These are phyloP conservation scores for Hipparchia sbordonii DNA, from an alignment of 2,888 invertebrate genomes.

Conservation along the genomic window DNA sequence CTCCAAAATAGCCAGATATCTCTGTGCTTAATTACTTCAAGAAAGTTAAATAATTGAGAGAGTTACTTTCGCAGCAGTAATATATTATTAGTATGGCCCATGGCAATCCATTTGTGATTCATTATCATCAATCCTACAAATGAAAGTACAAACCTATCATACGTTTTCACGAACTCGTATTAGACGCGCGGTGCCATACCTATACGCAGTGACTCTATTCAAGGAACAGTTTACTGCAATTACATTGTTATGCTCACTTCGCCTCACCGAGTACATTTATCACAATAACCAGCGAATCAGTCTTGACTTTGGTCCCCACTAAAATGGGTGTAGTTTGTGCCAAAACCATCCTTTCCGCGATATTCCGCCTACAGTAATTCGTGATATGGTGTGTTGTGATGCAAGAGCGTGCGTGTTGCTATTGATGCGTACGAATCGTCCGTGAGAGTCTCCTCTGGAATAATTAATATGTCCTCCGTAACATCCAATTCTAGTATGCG, in stretches of 20 bases:
- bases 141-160: not conserved
- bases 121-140: not conserved
- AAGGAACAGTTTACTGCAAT: conserved; percentile 79
- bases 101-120: too few relatives aligned
- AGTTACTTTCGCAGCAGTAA: too few relatives aligned
- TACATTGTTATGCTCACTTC: conserved; percentile 80
- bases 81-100: too few relatives aligned
- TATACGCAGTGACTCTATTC: conserved; percentile 66
- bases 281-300: conserved; percentile 71
- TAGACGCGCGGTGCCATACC: conserved; percentile 40
- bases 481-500: conserved; percentile 77
- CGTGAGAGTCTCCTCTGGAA: conserved; percentile 39
- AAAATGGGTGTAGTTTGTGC: conserved; percentile 69
- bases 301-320: conserved; percentile 67
- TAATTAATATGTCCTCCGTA: conserved; percentile 76
- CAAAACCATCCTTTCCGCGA: conserved; percentile 47
- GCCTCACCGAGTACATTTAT: conserved; percentile 69
- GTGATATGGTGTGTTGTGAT: conserved; percentile 47
- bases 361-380: conserved; percentile 46
- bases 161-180: conserved; percentile 23
- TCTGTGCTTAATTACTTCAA: too few relatives aligned
- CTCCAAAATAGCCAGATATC: too few relatives aligned
- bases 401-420: conserved; percentile 39
- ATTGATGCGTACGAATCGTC: conserved; percentile 36
- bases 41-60: too few relatives aligned